phyloP scores from a whole-genome alignment of 2,888 invertebrate species.

The Heteromurus nitidus region DNA sequence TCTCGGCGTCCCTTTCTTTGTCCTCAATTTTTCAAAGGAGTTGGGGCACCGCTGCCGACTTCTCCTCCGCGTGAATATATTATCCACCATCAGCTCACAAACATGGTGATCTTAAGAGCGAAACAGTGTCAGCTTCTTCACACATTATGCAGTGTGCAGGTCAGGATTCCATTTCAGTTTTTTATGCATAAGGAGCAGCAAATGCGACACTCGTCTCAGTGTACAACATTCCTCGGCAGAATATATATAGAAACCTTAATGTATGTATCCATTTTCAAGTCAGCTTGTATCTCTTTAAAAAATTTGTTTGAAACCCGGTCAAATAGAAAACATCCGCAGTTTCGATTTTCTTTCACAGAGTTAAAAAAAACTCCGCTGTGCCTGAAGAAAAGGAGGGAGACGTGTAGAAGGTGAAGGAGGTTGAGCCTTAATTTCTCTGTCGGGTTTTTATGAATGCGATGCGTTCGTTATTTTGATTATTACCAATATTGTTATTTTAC shows the following conservation, averaged over 20 bases:
- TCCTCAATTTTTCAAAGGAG: slow-evolving; percentile 37
- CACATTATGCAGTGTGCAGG: slow-evolving; percentile 28
- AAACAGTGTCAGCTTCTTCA: slow-evolving; percentile 42
- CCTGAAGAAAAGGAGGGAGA: not conserved
- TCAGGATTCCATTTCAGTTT: slow-evolving; percentile 44
- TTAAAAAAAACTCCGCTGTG: slow-evolving; percentile 11
- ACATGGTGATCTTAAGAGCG: no score
- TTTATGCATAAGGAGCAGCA: slow-evolving; percentile 38
- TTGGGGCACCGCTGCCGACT: slow-evolving; percentile 41
- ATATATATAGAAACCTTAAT: no score
- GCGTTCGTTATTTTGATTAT: slow-evolving; percentile 33
- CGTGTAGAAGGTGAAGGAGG: slow-evolving; percentile 15
- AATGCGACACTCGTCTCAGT: slow-evolving; percentile 56
- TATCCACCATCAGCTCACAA: no score
- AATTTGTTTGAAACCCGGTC: slow-evolving; percentile 53
- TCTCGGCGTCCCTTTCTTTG: not conserved
- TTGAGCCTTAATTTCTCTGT: not conserved
- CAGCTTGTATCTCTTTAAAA: slow-evolving; percentile 38
- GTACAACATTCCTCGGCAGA: no score
- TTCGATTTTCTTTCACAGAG: slow-evolving; percentile 29
- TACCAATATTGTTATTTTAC: slow-evolving; percentile 43
- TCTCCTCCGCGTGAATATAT: no score
- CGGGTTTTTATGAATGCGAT: slow-evolving; percentile 9
- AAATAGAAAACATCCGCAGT: slow-evolving; percentile 59
- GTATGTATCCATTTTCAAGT: slow-evolving; percentile 35